Conservation (phyloP, 2,797 vertebrate species). For the Trematomus bernacchii region DNA sequence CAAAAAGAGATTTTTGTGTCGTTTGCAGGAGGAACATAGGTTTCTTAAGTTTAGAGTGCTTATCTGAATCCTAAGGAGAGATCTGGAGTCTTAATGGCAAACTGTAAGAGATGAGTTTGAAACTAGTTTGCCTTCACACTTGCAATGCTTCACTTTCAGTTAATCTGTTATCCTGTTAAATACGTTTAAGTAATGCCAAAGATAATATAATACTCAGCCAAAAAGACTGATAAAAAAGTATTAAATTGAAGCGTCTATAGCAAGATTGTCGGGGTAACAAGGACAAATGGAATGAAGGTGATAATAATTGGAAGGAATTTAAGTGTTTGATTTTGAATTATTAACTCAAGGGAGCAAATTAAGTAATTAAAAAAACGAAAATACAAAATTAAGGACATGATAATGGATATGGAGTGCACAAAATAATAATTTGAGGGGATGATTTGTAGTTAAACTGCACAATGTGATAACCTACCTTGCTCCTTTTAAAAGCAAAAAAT, state of each 20-base stretch:
- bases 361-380: slow-evolving; percentile 9
- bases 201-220: neutral
- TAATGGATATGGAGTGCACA: slow-evolving; percentile 28
- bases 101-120: slow-evolving; percentile 37
- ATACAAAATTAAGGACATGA: slow-evolving; percentile 11
- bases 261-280: slow-evolving; percentile 9
- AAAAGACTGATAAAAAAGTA: slow-evolving; percentile 24
- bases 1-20: slow-evolving; percentile 51
- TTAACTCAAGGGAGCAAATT: slow-evolving; percentile 36
- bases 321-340: slow-evolving; percentile 34
- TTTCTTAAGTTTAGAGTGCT: slow-evolving; percentile 47
- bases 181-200: neutral
- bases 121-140: slow-evolving; percentile 37
- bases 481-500: neutral
- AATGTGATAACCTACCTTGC: neutral
- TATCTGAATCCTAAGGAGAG: slow-evolving; percentile 46
- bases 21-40: slow-evolving; percentile 57
- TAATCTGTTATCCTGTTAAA: slow-evolving; percentile 26
- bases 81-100: slow-evolving; percentile 28
- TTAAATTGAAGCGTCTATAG: slow-evolving; percentile 7
- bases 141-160: slow-evolving; percentile 27
- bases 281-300: slow-evolving; percentile 23
- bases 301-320: slow-evolving; percentile 31
- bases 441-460: slow-evolving; percentile 25
- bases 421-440: slow-evolving; percentile 12